Evolutionary conservation across 2,113 vertebrate genomes (phyloP).

Genomic region (Rhynchopsitta pachyrhyncha): DNA sequence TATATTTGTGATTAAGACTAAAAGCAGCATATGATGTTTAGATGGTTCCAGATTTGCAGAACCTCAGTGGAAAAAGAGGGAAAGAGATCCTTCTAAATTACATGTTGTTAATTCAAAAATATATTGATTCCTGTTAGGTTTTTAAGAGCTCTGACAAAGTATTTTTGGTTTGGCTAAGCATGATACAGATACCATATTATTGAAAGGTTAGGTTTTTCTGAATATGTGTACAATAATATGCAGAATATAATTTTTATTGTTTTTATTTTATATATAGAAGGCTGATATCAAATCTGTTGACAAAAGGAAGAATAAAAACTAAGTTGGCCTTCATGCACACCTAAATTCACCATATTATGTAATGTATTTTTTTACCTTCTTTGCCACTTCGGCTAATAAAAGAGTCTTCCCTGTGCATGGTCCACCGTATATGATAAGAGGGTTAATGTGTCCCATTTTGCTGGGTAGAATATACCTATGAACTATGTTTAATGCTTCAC

Average conservation of each 20-base stretch:
- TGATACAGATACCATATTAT: not conserved
- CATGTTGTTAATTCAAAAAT: not conserved
- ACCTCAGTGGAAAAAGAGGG: not conserved
- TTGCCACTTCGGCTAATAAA: constrained; percentile 90
- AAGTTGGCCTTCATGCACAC: not conserved
- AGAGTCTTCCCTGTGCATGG: constrained; percentile 97
- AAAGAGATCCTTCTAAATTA: not conserved
- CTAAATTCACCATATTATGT: not conserved
- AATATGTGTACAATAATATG: not conserved
- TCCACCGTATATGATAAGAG: constrained; percentile 91
- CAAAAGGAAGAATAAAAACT: constrained; percentile 21
- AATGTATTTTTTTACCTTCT: constrained; percentile 82
- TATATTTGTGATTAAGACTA: not conserved
- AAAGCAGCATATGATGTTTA: not conserved
- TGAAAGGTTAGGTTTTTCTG: not conserved
- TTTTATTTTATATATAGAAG: not conserved
- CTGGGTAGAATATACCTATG: constrained; percentile 90
- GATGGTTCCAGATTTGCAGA: not conserved
- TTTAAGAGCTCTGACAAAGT: not conserved
- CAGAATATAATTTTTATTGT: not conserved
- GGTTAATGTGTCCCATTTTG: constrained; percentile 86
- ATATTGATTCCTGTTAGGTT: not conserved
- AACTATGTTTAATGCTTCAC: constrained; percentile 88
- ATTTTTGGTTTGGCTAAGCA: not conserved
- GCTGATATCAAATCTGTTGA: not conserved